Conservation (phyloP, 2,888 invertebrate genomes). For the Keiferia lycopersicella region DNA sequence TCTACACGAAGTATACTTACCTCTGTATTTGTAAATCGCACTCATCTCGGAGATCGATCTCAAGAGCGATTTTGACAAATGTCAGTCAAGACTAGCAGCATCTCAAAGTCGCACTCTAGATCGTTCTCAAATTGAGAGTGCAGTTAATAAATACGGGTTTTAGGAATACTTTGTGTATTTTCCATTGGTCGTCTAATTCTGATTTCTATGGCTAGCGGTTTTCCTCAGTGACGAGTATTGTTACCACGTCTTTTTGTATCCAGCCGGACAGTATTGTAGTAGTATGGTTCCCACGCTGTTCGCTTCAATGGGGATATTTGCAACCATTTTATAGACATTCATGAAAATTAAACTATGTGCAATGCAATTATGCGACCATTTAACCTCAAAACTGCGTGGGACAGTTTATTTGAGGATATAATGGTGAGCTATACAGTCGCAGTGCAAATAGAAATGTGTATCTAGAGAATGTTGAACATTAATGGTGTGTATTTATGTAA, state of each 20-base stretch:
- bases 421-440: neutral
- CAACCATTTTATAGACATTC: neutral
- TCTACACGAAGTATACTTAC: neutral
- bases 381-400: neutral
- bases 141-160: too few relatives aligned
- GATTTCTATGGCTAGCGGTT: conserved; percentile 53
- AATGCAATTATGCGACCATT: conserved; percentile 4
- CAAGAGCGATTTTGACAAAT: too few relatives aligned
- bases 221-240: conserved; percentile 60
- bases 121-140: too few relatives aligned
- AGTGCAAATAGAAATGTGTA: conserved; percentile 1
- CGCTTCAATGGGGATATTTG: conserved; percentile 5
- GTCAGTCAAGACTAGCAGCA: too few relatives aligned
- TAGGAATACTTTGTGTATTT: neutral
- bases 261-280: conserved; percentile 49
- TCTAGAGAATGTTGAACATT: conserved; percentile 5
- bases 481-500: conserved; percentile 11
- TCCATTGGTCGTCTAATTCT: conserved; percentile 29
- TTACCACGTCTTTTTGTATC: conserved; percentile 63
- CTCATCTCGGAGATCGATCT: too few relatives aligned
- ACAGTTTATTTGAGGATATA: conserved; percentile 5
- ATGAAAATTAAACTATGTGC: neutral
- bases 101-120: too few relatives aligned
- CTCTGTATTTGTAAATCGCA: too few relatives aligned
- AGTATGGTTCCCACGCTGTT: conserved; percentile 4